phyloP scores from a whole-genome alignment of 2,888 invertebrate genomes.

The Phytoseiulus persimilis region DNA sequence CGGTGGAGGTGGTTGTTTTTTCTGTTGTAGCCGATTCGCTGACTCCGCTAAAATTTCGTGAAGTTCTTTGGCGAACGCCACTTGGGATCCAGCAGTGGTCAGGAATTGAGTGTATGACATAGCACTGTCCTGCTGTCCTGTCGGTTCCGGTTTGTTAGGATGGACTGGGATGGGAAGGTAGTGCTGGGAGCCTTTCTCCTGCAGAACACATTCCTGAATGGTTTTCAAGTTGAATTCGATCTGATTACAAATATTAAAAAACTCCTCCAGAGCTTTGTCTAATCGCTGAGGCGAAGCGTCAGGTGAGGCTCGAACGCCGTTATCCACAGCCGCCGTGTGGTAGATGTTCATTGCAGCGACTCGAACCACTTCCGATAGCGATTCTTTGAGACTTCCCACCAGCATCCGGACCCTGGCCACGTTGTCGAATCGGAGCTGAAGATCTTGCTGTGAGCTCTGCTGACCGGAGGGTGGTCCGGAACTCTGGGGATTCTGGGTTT shows the following conservation, averaged over 20 bases:
- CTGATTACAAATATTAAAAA: slow-evolving; percentile 88
- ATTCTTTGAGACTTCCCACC: slow-evolving; percentile 69
- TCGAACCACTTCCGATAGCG: slow-evolving; percentile 70
- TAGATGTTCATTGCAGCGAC: slow-evolving; percentile 77
- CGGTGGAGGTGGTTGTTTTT: background rate
- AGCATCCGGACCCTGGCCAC: slow-evolving; percentile 77
- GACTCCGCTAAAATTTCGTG: slow-evolving; percentile 78
- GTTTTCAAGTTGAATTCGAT: slow-evolving; percentile 85
- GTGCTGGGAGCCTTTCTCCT: slow-evolving; percentile 70
- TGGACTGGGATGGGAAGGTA: slow-evolving; percentile 68
- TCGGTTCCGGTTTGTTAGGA: slow-evolving; percentile 59
- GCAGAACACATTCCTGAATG: slow-evolving; percentile 73
- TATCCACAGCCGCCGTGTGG: slow-evolving; percentile 76
- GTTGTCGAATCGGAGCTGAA: slow-evolving; percentile 68
- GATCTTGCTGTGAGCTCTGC: background rate
- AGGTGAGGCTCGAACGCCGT: slow-evolving; percentile 66
- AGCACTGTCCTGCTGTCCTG: slow-evolving; percentile 50
- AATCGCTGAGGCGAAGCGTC: slow-evolving; percentile 69
- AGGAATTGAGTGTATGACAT: slow-evolving; percentile 80
- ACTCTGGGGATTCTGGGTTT: background rate
- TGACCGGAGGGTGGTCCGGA: background rate
- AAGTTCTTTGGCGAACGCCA: slow-evolving; percentile 77
- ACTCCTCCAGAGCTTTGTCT: slow-evolving; percentile 84
- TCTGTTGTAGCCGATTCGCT: slow-evolving; percentile 49
- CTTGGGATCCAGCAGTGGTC: slow-evolving; percentile 73